Conservation (phyloP, 1,140 invertebrate genomes). For the Drosophila baimaii region DNA sequence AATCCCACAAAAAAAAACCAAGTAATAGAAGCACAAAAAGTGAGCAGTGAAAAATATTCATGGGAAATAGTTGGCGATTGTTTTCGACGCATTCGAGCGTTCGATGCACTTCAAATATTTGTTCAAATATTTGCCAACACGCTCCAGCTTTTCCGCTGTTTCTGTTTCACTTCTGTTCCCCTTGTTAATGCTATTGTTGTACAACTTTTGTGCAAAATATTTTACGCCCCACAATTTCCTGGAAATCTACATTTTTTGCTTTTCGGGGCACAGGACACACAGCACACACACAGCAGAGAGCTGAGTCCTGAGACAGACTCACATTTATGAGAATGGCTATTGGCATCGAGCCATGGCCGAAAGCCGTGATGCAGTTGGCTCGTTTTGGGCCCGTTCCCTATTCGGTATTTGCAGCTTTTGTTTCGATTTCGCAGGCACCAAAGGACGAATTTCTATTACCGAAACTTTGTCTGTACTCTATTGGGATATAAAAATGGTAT, state of each 20-base stretch:
- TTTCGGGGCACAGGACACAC: constrained; percentile 27
- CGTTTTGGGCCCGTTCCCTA: constrained; percentile 20
- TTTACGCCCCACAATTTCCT: constrained; percentile 62
- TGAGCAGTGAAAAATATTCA: constrained; percentile 19
- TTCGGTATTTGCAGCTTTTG: constrained; percentile 67
- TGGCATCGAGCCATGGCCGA: constrained; percentile 68
- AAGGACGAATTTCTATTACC: constrained; percentile 61
- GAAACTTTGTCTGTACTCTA: constrained; percentile 65
- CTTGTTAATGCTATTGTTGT: constrained; percentile 71
- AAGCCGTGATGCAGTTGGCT: constrained; percentile 58
- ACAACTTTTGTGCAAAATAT: constrained; percentile 75
- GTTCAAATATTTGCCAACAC: constrained; percentile 61
- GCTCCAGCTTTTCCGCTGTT: constrained; percentile 8
- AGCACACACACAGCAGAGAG: constrained; percentile 6
- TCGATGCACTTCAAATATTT: constrained; percentile 74
- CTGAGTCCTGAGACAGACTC: constrained; percentile 23
- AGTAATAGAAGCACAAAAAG: constrained; percentile 13
- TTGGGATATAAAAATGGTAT: constrained; percentile 30
- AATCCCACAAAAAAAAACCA: background rate
- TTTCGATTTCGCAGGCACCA: constrained; percentile 60
- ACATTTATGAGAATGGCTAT: constrained; percentile 59
- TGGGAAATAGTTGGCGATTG: constrained; percentile 60
- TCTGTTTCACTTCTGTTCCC: constrained; percentile 34
- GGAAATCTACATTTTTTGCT: constrained; percentile 39
- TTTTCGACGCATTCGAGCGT: constrained; percentile 57